Conservation (phyloP, 1,140 invertebrate species). For the Matsumurasca onukii region DNA sequence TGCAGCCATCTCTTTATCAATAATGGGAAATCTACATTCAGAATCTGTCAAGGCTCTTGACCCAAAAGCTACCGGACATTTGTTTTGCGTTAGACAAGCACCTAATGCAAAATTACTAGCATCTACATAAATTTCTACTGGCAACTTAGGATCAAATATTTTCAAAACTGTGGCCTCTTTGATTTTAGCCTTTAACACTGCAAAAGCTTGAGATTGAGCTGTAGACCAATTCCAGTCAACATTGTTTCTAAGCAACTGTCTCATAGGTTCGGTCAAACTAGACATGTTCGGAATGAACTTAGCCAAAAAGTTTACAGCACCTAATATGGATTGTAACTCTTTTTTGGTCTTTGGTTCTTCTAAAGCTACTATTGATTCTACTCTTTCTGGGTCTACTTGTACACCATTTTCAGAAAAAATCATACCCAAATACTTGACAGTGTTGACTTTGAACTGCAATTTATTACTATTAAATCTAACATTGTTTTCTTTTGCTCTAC, state of each 20-base stretch:
- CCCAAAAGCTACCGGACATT: neutral
- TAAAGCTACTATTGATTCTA: neutral
- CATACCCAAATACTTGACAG: neutral
- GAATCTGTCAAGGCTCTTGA: neutral
- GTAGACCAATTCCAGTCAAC: neutral
- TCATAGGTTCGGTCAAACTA: neutral
- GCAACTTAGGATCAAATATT: neutral
- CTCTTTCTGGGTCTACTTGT: neutral
- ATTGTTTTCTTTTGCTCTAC: neutral
- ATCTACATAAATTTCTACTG: slow-evolving; percentile 2
- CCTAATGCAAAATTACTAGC: neutral
- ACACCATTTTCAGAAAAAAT: neutral
- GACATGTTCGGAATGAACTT: neutral
- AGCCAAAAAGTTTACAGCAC: neutral
- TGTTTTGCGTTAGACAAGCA: neutral
- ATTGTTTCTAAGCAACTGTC: too few relatives aligned
- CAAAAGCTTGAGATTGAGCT: neutral
- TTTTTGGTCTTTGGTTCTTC: neutral
- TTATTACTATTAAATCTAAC: neutral
- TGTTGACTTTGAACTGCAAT: neutral
- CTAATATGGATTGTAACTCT: neutral
- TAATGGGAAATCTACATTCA: neutral
- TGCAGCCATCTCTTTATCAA: neutral
- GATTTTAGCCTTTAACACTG: neutral
- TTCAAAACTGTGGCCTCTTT: neutral